These are phyloP conservation scores for Eufriesea mexicana DNA, from an alignment of 1,140 invertebrate genomes.

Conservation along the genomic window DNA sequence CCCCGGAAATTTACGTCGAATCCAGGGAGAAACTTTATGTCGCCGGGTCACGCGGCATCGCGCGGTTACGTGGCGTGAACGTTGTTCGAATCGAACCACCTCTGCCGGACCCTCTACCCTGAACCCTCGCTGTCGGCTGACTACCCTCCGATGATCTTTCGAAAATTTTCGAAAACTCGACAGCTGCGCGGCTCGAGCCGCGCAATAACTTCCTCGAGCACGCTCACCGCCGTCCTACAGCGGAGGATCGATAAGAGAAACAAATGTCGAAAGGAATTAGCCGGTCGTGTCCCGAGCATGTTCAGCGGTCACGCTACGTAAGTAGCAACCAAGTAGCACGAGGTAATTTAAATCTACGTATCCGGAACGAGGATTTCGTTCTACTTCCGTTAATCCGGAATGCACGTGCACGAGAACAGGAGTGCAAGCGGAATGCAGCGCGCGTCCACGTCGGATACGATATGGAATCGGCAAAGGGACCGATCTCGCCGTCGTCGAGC, in stretches of 20 bases:
- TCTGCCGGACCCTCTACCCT: background rate
- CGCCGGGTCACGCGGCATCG: slow-evolving; percentile 49
- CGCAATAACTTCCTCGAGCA: background rate
- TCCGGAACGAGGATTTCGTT: background rate
- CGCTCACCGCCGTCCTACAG: background rate
- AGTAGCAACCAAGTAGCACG: background rate
- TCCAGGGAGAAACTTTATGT: slow-evolving; percentile 53
- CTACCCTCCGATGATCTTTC: background rate
- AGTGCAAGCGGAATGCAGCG: too few species aligned
- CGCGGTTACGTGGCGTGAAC: too few species aligned
- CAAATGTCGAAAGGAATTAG: slow-evolving; percentile 37
- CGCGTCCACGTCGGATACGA: background rate
- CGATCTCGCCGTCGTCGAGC: too few species aligned
- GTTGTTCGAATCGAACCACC: too few species aligned
- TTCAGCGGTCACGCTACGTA: background rate
- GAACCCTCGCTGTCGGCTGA: too few species aligned
- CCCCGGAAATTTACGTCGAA: slow-evolving; percentile 71
- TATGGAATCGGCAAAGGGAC: too few species aligned
- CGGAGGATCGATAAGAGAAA: slow-evolving; percentile 37
- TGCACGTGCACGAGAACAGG: background rate
- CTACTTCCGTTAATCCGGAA: background rate
- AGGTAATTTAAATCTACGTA: slow-evolving; percentile 3
- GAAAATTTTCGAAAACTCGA: slow-evolving; percentile 35
- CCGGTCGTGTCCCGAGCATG: slow-evolving; percentile 16
- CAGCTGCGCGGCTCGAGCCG: slow-evolving; percentile 13